Evolutionary conservation across 2,797 vertebrate species (phyloP), one percentile per base, ranked within the genome.

Genomic region (Pseudochirops corinnae): DNA sequence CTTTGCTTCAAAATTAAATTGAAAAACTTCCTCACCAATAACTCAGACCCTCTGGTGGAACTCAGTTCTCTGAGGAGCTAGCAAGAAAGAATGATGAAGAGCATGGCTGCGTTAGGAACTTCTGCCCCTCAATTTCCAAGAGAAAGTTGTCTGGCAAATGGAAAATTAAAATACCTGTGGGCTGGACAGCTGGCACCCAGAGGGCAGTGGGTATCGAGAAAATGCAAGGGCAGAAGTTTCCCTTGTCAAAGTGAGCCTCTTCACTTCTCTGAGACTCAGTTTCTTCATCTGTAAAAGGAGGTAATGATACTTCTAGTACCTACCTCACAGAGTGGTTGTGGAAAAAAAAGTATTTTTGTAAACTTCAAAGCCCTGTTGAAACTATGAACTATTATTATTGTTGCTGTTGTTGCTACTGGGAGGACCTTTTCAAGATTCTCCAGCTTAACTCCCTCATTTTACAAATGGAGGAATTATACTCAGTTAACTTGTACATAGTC

Each of bases 21-120:
- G 90, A 94, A 97, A 97, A 97, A 94, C 58, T 97, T 98, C 96
- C 91, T 97, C 53, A 24, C 33, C 96, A 95, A 92, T 98, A 97
- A 94, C 92, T 92, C 33, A 96, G 16, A 95, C 94, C 55, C 92
- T 90, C 50, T 96, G 52, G 29, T 93, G 93, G 94, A 96, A 92
- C 24, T n/a, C 92, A 93, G 26, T 94, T 92, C 95, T 97, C 95
- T 56, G 57, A 52, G 62, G 97, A 98, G 95, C 94, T 95, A 92
- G 90, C 95, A 91, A 91, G 92, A 93, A 98, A 91, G 92, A 96
- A 93, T 98, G 98, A 97, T 94, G 90, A 98, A 97, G 87, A 94
- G 67, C 55, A 96, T 82, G 95, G 97, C 24, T 12, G 94, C 50
- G 82, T 39, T 93, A 90, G 93, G 95, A 95, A 96, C 94, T 82